Evolutionary conservation across 1,140 invertebrate genomes (phyloP).

Genomic region (Caenorhabditis briggsae): DNA sequence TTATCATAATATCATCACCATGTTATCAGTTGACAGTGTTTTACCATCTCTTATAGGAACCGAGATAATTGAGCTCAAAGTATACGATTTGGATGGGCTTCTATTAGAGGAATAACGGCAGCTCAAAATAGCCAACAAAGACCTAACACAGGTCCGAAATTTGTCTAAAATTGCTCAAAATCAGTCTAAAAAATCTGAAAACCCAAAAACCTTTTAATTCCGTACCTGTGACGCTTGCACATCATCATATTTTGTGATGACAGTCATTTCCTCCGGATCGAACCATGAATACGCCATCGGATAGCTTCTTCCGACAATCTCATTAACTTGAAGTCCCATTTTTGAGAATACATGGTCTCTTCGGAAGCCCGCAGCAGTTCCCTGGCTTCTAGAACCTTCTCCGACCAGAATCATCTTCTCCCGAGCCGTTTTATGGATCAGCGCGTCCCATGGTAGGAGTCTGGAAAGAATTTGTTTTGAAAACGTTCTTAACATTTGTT

Average conservation of each 20-base stretch:
- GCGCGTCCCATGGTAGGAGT: conserved; percentile 21
- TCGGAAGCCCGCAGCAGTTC: conserved; percentile 16
- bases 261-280: conserved; percentile 17
- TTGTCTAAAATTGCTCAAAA: too few species aligned
- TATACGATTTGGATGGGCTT: too few species aligned
- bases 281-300: conserved; percentile 11
- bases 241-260: conserved; percentile 30
- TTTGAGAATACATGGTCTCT: conserved; percentile 2
- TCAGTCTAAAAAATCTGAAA: too few species aligned
- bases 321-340: background rate
- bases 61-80: too few species aligned
- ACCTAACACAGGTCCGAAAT: too few species aligned
- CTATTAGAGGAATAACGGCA: too few species aligned
- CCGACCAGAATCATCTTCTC: conserved; percentile 1
- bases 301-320: conserved; percentile 34
- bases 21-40: too few species aligned
- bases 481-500: background rate
- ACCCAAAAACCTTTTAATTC: background rate
- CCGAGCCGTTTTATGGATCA: background rate
- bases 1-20: too few species aligned
- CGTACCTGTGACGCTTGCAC: background rate
- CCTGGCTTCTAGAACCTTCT: background rate
- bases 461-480: background rate
- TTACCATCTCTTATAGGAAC: too few species aligned
- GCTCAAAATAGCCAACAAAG: too few species aligned